Evolutionary conservation across 2,797 vertebrate genomes (phyloP), one percentile per base, ranked within the genome.

Genomic region (Gallinago solitaria): DNA sequence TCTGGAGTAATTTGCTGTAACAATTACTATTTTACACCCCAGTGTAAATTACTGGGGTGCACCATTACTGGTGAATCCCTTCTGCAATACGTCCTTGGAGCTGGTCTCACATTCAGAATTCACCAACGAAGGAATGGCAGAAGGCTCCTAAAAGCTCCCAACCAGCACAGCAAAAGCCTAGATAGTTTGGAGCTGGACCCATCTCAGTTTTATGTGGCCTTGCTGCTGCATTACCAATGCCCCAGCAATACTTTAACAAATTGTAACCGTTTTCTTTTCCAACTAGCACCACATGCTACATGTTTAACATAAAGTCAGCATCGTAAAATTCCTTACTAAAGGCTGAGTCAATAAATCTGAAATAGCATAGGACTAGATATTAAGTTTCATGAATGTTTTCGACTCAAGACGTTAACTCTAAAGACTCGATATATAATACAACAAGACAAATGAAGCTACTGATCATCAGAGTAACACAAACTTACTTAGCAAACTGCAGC

Each of bases 51-150:
- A 39, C 39, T 39, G 39, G 39, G 39, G 39, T 70, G 87, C 51
- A 83, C 73, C 87, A 85, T 54, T 81, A 91, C 35, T 73, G 64
- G 67, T 5, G n/a, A 93, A 92, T 93, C 73, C 64, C 79, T 93
- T 90, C 59, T 84, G 59, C 80, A 48, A 20, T 23, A 53, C 33
- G n/a, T 1, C 73, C 69, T 82, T 84, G 89, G 41, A 87, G 83
- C 67, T 71, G 45, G 37, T 41, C 61, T 80, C 74, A 74, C 5
- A 7, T 56, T 88, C 60, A 80, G 84, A 87, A 82, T 84, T 71
- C 71, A 88, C 37, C 53, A 80, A 20, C 30, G 59, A 94, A 88
- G 67, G 47, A 88, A 92, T 3, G 28, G 33, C 70, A 94, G 28
- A n/a, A 96, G 43, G 17, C 30, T 89, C 70, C 60, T 81, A 81